These are phyloP conservation scores for Felis chaus DNA, from an alignment of 2,113 vertebrate genomes.

Conservation along the genomic window DNA sequence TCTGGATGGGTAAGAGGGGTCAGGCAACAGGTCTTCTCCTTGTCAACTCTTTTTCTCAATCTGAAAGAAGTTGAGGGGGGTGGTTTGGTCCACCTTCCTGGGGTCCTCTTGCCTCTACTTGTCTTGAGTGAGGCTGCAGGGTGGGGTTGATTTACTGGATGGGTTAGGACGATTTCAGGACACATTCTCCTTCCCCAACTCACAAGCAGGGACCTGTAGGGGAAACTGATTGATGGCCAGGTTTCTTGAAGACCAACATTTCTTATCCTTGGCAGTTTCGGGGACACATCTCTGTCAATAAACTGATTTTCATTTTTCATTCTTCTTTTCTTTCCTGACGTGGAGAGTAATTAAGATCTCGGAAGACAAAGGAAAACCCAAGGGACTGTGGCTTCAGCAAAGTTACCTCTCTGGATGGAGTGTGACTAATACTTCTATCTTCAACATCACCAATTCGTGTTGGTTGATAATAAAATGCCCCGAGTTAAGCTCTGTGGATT, in stretches of 20 bases:
- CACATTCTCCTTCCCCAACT: background rate
- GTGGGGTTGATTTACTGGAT: background rate
- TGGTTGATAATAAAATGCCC: background rate
- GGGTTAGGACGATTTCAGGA: background rate
- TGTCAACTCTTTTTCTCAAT: background rate
- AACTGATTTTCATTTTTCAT: background rate
- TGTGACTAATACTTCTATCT: background rate
- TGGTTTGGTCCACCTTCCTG: background rate
- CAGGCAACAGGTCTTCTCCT: background rate
- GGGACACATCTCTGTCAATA: background rate
- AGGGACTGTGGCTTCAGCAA: background rate
- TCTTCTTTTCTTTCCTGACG: background rate
- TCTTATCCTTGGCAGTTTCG: background rate
- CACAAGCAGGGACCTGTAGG: background rate
- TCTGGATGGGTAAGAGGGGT: background rate
- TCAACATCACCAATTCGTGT: background rate
- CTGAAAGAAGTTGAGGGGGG: background rate
- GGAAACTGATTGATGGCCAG: background rate
- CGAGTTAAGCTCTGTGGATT: background rate
- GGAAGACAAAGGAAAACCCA: background rate
- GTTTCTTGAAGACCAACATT: background rate
- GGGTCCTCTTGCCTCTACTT: background rate
- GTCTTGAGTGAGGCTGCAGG: background rate
- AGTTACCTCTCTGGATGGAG: background rate
- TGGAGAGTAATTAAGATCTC: background rate